phyloP scores from a whole-genome alignment of 1,140 invertebrate species.

The Sycophila sp. region DNA sequence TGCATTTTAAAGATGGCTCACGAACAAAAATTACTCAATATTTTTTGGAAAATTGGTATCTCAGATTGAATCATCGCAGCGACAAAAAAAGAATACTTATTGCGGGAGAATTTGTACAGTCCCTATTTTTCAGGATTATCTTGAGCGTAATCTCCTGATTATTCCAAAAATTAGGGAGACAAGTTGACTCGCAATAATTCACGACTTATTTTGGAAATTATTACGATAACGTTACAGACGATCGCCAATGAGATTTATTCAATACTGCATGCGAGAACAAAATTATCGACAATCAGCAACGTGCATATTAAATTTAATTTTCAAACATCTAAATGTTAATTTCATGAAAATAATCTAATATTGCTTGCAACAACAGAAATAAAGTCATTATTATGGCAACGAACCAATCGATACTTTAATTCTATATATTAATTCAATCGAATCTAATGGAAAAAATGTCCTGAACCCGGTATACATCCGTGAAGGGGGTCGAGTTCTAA shows the following conservation, averaged over 20 bases:
- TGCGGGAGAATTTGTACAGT: not conserved
- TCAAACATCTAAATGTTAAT: not conserved
- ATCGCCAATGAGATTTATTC: not conserved
- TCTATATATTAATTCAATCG: too few species aligned
- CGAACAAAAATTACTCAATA: not conserved
- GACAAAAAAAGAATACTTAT: not conserved
- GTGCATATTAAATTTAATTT: not conserved
- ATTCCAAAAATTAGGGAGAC: slow-evolving; percentile 3
- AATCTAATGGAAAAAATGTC: too few species aligned
- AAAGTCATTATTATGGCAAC: too few species aligned
- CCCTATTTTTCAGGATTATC: slow-evolving; percentile 19
- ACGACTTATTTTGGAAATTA: not conserved
- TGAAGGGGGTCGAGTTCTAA: not conserved
- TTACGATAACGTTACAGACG: not conserved
- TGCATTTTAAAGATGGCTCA: too few species aligned
- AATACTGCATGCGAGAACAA: too few species aligned
- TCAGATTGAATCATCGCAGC: not conserved
- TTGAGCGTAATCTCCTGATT: not conserved
- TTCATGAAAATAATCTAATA: not conserved
- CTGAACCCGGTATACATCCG: too few species aligned
- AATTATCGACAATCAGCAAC: not conserved
- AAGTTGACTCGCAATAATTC: slow-evolving; percentile 1
- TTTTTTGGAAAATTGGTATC: not conserved
- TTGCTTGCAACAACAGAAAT: too few species aligned
- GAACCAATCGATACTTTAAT: too few species aligned